Conservation (phyloP, 2,888 invertebrate species). For the Nemotelus nigrinus region DNA sequence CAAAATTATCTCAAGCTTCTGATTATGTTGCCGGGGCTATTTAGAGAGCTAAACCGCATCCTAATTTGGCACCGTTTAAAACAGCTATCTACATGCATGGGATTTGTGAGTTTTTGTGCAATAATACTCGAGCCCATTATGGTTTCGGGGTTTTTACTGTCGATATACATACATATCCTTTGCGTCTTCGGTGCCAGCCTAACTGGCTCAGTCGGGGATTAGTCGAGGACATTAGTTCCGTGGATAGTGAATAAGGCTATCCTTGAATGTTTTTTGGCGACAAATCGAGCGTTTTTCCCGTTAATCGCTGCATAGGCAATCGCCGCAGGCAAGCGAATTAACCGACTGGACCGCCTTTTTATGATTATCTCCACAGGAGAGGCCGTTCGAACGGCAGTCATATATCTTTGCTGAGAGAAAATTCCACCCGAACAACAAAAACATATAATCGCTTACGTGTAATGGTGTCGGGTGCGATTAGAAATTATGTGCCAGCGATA, state of each 20-base stretch:
- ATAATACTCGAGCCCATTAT: conserved; percentile 27
- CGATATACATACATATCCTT: conserved; percentile 23
- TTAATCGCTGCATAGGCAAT: background rate
- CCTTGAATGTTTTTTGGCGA: conserved; percentile 27
- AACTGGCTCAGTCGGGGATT: conserved; percentile 17
- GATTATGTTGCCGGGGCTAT: conserved; percentile 42
- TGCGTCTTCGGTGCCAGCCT: background rate
- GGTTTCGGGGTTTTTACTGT: conserved; percentile 18
- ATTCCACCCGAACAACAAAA: conserved; percentile 18
- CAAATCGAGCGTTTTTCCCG: conserved; percentile 30
- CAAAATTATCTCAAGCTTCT: conserved; percentile 37
- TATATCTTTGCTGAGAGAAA: conserved; percentile 46
- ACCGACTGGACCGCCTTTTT: conserved; percentile 48
- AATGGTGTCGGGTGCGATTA: conserved; percentile 41
- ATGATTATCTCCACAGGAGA: conserved; percentile 47
- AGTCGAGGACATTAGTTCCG: conserved; percentile 41
- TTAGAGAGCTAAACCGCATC: conserved; percentile 44
- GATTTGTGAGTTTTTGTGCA: conserved; percentile 44
- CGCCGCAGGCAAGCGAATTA: conserved; percentile 18
- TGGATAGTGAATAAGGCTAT: conserved; percentile 32
- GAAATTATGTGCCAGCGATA: conserved; percentile 19
- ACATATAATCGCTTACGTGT: conserved; percentile 31
- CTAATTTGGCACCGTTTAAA: conserved; percentile 49
- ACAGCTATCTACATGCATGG: conserved; percentile 47
- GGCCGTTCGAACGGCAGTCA: conserved; percentile 41